Base-by-base conservation (phyloP, 2,797 vertebrate genomes). In the Thalassophryne amazonica region DNA sequence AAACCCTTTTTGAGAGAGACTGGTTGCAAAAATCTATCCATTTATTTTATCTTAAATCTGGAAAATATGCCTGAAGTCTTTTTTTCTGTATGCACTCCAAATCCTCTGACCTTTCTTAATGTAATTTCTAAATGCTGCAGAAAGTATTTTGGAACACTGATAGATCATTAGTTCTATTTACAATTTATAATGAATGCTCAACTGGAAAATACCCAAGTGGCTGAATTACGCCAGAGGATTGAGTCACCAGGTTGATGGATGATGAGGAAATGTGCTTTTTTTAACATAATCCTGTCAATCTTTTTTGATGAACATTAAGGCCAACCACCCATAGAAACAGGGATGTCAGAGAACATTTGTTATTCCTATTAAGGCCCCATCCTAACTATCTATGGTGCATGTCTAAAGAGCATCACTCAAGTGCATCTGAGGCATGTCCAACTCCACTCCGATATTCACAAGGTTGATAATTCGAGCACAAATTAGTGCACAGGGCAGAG, bases 161-260 rank as follows among this genome's bases (percentile, higher is more conserved):
- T 54, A 51, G 56, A 75, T 80, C 62, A 76, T 66, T 75, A 51
- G 42, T 22, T 62, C 10, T 35, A 40, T 68, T 76, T 67, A 45
- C 24, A 52, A 57, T 71, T 67, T 51, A 42, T 43, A 42, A 59
- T 72, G 38, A 69, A 59, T 73, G 58, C 48, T 41, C 12, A 9
- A 25, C 35, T 49, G 51, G 32, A 63, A 57, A 47, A 65, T 14
- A 22, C 27, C 52, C 38, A 59, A 32, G 57, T 43, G 36, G 22
- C 27, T 45, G 22, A 63, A 36, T 16, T 7, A 24, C 23, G 21
- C 51, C 29, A 35, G 46, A 17, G 19, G 22, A 37, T 61, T 49
- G 58, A 64, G 41, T 55, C 39, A 32, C 17, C 0, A 6, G 30
- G 28, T 17, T 74, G 73, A 73, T 56, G 42, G 61, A 70, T 61